Evolutionary conservation across 2,797 vertebrate species (phyloP).

Genomic region (Hydrocynus forskahlii): DNA sequence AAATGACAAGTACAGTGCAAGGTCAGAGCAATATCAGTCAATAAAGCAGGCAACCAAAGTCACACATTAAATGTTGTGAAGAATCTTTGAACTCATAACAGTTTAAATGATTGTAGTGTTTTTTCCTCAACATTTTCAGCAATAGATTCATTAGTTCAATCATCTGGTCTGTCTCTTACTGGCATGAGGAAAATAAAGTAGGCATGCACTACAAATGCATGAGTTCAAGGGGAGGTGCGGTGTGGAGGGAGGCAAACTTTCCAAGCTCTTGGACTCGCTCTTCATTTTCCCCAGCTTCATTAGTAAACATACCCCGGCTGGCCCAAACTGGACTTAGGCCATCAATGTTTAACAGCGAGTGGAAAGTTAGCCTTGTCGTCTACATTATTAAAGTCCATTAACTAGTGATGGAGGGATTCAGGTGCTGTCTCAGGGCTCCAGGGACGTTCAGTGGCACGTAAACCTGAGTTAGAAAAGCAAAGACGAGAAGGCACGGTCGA

Average conservation of each 20-base stretch:
- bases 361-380: constrained; percentile 48
- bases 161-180: too few relatives aligned
- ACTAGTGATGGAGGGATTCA: constrained; percentile 34
- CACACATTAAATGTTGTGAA: too few relatives aligned
- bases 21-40: too few relatives aligned
- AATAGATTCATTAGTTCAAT: too few relatives aligned
- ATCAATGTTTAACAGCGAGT: constrained; percentile 56
- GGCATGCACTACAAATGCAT: too few relatives aligned
- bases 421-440: constrained; percentile 3
- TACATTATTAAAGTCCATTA: constrained; percentile 55
- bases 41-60: too few relatives aligned
- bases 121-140: too few relatives aligned
- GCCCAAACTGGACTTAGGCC: constrained; percentile 37
- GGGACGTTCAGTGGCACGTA: not conserved
- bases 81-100: too few relatives aligned
- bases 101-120: too few relatives aligned
- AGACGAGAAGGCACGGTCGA: not conserved
- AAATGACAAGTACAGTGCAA: too few relatives aligned
- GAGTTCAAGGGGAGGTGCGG: not conserved
- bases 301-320: constrained; percentile 48
- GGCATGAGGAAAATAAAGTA: too few relatives aligned
- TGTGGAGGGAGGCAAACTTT: constrained; percentile 9
- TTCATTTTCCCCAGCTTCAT: constrained; percentile 37
- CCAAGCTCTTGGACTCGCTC: constrained; percentile 16
- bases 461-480: constrained; percentile 28